A percentile compares a stretch with the other conserved stretches of the same genome.
These are phyloP conservation scores for Lontra canadensis DNA, from an alignment of 2,113 vertebrate genomes.

Conservation along the genomic window DNA sequence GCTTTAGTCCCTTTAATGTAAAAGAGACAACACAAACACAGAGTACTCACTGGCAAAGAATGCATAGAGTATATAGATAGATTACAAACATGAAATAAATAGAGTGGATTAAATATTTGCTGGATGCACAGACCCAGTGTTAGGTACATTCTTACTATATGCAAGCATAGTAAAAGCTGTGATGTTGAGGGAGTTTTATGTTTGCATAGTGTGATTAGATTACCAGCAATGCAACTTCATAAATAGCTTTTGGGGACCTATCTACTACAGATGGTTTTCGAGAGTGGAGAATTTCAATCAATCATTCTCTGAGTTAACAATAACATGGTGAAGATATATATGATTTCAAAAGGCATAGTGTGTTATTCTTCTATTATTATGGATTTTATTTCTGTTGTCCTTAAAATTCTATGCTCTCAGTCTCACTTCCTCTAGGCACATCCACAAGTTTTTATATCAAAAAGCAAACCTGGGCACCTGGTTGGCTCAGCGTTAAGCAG, in stretches of 20 bases:
- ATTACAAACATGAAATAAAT: neutral
- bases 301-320: slow-evolving; percentile 23
- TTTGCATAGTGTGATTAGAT: neutral
- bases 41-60: neutral
- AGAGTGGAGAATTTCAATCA: neutral
- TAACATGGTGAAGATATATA: neutral
- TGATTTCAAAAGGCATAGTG: neutral
- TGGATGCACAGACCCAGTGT: neutral
- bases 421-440: neutral
- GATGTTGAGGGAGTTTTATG: neutral
- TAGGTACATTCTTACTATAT: neutral
- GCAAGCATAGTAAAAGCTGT: neutral
- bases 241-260: neutral
- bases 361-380: neutral
- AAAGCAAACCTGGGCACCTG: neutral
- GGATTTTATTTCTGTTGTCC: slow-evolving; percentile 6
- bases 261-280: neutral
- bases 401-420: neutral
- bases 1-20: neutral
- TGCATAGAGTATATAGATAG: neutral
- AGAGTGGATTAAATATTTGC: neutral
- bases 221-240: neutral
- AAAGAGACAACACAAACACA: neutral
- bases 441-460: neutral
- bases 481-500: neutral